Conservation (phyloP, 2,888 invertebrate species). For the Amblyjoppa fuscipennis region DNA sequence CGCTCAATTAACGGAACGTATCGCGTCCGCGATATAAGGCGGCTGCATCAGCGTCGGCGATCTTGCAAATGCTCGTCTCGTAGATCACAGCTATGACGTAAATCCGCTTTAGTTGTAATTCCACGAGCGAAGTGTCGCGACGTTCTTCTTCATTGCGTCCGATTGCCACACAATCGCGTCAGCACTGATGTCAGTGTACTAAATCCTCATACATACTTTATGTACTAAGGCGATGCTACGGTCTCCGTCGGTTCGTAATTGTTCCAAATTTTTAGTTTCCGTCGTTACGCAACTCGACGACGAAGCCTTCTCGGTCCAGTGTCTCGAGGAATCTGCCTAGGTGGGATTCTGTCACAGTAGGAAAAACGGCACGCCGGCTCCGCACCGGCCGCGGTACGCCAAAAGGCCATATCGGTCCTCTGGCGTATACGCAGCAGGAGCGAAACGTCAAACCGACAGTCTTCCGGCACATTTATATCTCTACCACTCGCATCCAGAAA, state of each 20-base stretch:
- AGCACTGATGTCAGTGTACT: conserved; percentile 53
- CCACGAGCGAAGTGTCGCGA: conserved; percentile 23
- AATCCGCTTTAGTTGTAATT: conserved; percentile 50
- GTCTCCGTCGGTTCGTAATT: conserved; percentile 62
- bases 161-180: conserved; percentile 35
- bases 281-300: conserved; percentile 58
- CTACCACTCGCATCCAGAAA: no score
- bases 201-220: conserved; percentile 22
- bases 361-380: no score
- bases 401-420: no score
- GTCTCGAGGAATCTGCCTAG: no score
- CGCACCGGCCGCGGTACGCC: no score
- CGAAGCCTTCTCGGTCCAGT: neutral
- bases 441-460: no score
- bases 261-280: conserved; percentile 74
- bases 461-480: no score
- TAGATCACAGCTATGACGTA: conserved; percentile 46
- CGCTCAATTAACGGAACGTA: conserved; percentile 2
- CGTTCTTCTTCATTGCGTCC: conserved; percentile 33
- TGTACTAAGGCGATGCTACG: conserved; percentile 12
- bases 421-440: no score
- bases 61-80: conserved; percentile 6
- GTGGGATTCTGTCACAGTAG: no score
- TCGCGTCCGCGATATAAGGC: neutral
- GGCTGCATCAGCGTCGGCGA: neutral